phyloP scores from a whole-genome alignment of 2,113 vertebrate genomes.

The Halichoerus grypus region DNA sequence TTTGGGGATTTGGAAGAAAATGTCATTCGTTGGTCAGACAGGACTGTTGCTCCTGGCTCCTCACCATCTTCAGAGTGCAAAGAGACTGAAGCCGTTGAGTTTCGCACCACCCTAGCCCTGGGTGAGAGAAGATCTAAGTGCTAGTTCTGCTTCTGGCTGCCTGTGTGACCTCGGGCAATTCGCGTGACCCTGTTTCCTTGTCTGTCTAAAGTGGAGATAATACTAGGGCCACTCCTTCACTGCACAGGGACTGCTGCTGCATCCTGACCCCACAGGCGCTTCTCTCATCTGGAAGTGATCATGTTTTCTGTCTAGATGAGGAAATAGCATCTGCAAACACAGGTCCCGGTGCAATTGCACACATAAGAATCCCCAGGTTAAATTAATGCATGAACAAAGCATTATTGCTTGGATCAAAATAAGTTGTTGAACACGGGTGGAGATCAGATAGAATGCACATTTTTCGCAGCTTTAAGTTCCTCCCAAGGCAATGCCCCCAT shows the following conservation, averaged over 20 bases:
- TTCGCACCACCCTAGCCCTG: neutral
- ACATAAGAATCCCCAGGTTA: neutral
- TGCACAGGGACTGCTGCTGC: neutral
- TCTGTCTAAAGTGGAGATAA: neutral
- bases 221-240: neutral
- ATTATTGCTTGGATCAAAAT: slow-evolving; percentile 46
- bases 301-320: neutral
- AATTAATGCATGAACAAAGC: neutral
- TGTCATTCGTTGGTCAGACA: neutral
- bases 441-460: neutral
- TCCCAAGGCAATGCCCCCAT: neutral
- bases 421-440: neutral
- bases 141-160: neutral
- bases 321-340: neutral
- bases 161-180: neutral
- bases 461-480: slow-evolving; percentile 25
- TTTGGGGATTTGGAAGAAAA: slow-evolving; percentile 18
- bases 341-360: neutral
- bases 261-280: neutral
- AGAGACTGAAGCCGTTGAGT: neutral
- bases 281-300: neutral
- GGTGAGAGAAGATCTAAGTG: neutral
- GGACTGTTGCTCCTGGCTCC: neutral
- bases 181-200: neutral
- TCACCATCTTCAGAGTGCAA: neutral